These are phyloP conservation scores for Drosophila guanche DNA, from an alignment of 1,140 invertebrate genomes.

Conservation along the genomic window DNA sequence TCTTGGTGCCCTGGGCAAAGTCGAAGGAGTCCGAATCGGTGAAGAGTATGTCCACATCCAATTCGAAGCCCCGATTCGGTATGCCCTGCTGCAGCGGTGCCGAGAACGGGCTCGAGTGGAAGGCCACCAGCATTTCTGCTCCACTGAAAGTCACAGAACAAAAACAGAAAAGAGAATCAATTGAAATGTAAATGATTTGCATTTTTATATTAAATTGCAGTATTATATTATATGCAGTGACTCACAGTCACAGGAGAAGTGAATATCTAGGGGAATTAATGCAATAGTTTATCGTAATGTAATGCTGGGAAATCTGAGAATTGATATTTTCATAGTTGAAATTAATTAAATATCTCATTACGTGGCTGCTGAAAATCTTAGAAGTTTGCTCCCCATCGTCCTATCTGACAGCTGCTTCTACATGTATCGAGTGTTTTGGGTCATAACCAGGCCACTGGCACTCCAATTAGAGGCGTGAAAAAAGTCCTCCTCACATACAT, in stretches of 20 bases:
- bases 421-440: conserved; percentile 29
- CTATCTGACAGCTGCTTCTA: neutral
- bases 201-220: neutral
- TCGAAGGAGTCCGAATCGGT: conserved; percentile 92
- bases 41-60: conserved; percentile 94
- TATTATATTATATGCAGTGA: too few relatives aligned
- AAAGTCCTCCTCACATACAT: conserved; percentile 73
- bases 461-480: conserved; percentile 75
- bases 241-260: too few relatives aligned
- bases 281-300: too few relatives aligned
- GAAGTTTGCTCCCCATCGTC: conserved; percentile 42
- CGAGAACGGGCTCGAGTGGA: conserved; percentile 90
- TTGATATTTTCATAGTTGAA: too few relatives aligned
- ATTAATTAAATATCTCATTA: too few relatives aligned
- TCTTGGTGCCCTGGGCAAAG: conserved; percentile 86
- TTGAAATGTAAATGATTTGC: neutral
- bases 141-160: conserved; percentile 84
- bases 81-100: conserved; percentile 88
- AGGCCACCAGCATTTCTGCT: conserved; percentile 93
- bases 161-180: neutral
- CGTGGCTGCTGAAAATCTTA: conserved; percentile 21
- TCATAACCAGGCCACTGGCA: conserved; percentile 59
- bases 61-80: conserved; percentile 89
- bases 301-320: too few relatives aligned
- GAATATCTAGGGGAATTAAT: too few relatives aligned